Evolutionary conservation across 1,140 invertebrate species (phyloP).

Genomic region (Oreohelix idahoensis): DNA sequence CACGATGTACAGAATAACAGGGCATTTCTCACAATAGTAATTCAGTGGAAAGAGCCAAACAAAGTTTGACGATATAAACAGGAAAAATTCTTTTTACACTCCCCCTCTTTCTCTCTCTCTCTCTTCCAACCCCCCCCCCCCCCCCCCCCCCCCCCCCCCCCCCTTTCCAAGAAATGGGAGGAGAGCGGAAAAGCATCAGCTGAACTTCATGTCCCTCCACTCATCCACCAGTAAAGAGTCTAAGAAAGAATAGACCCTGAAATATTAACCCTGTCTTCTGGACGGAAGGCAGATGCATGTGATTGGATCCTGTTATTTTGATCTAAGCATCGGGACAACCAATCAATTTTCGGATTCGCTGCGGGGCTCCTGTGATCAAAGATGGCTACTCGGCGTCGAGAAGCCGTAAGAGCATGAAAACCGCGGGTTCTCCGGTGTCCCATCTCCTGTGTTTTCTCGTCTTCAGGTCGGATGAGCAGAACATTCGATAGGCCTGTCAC

Average conservation of each 20-base stretch:
- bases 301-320: conserved; percentile 28
- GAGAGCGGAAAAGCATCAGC: no score
- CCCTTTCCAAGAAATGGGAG: no score
- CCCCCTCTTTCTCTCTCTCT: no score
- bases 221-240: no score
- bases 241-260: not conserved
- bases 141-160: no score
- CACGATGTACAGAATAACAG: no score
- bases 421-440: conserved; percentile 21
- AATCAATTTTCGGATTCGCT: conserved; percentile 21
- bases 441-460: not conserved
- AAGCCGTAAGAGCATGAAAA: not conserved
- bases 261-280: conserved; percentile 13
- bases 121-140: no score
- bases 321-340: conserved; percentile 13
- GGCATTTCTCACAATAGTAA: no score
- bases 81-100: no score
- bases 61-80: no score
- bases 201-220: no score
- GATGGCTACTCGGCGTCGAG: not conserved
- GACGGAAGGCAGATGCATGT: conserved; percentile 10
- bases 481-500: conserved; percentile 6
- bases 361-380: conserved; percentile 18
- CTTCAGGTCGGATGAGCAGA: conserved; percentile 16
- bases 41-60: no score